Evolutionary conservation across 2,888 invertebrate species (phyloP).

Genomic region (Megastigmus dorsalis): DNA sequence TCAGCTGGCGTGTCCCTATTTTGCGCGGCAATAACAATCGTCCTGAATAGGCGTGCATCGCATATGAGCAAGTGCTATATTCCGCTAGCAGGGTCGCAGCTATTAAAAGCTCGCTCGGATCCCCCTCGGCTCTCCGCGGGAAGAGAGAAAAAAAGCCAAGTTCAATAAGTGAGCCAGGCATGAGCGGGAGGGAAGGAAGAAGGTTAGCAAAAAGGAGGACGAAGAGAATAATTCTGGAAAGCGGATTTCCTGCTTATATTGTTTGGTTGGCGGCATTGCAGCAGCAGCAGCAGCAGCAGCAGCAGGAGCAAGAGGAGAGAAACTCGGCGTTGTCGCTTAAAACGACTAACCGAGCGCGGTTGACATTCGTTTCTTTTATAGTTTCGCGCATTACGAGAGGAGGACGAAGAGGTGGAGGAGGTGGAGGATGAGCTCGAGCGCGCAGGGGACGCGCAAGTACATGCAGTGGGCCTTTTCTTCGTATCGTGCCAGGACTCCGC

Average conservation of each 20-base stretch:
- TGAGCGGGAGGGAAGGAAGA: no score
- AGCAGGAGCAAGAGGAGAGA: no score
- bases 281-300: background rate
- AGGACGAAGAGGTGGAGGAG: no score
- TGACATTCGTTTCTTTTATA: conserved; percentile 64
- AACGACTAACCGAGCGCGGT: conserved; percentile 41
- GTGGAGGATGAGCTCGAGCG: background rate
- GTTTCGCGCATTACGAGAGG: conserved; percentile 58
- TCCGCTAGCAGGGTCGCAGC: background rate
- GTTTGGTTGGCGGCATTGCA: conserved; percentile 11
- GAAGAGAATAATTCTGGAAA: conserved; percentile 1
- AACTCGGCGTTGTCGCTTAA: conserved; percentile 18
- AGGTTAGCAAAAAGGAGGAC: no score
- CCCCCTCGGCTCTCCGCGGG: background rate
- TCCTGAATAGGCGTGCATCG: background rate
- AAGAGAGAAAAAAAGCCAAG: background rate
- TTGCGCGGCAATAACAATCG: conserved; percentile 9
- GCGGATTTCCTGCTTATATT: conserved; percentile 14
- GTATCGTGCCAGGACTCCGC: no score
- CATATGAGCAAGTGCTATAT: background rate
- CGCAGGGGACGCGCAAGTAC: conserved; percentile 58
- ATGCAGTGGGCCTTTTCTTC: conserved; percentile 30
- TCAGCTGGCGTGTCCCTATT: no score
- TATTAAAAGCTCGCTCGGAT: no score
- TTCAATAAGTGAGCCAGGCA: no score